Evolutionary conservation across 1,140 invertebrate species (phyloP), one percentile per base, ranked within the genome.

Genomic region (Probaryconus sp.): DNA sequence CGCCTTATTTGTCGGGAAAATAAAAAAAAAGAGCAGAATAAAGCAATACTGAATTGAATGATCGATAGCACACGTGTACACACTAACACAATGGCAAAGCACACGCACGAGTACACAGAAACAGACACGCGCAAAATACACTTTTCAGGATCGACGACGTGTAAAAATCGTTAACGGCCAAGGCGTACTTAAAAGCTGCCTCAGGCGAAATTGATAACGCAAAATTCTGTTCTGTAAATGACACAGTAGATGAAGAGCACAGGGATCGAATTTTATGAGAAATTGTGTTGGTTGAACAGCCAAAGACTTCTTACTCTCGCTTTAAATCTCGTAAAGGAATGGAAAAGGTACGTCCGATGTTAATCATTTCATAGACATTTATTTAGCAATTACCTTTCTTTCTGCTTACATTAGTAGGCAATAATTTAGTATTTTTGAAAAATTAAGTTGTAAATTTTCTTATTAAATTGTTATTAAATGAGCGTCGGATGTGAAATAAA

Each of bases 91-190:
- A n/a, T n/a, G n/a, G 61, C 55, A 61, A 60, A 48, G 21, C 61
- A 61, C 61, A 45, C n/a, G 33, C 13, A 10, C 3, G 13, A 2
- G 33, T 14, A 56, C 40, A 40, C 67, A 78, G 43, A 73, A 45
- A 28, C 0, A 50, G 31, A 61, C 64, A 38, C 16, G 18, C 31
- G 16, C 28, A 73, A 72, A 30, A 45, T 58, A 77, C 69, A 77
- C 70, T 79, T 79, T 79, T 74, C 77, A 79, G 74, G 71, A 69
- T 71, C 69, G 55, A 38, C 43, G 35, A 58, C 42, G 71, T 20
- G 60, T 43, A 58, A 77, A 68, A 77, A 74, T 74, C 55, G 65
- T 58, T 51, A 61, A 68, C 56, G 30, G 37, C 60, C 58, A 55
- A 37, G 64, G 60, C 61, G 73, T 75, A 67, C 65, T 71, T 64